Conservation (phyloP, 2,888 invertebrate species). For the Belgica antarctica region DNA sequence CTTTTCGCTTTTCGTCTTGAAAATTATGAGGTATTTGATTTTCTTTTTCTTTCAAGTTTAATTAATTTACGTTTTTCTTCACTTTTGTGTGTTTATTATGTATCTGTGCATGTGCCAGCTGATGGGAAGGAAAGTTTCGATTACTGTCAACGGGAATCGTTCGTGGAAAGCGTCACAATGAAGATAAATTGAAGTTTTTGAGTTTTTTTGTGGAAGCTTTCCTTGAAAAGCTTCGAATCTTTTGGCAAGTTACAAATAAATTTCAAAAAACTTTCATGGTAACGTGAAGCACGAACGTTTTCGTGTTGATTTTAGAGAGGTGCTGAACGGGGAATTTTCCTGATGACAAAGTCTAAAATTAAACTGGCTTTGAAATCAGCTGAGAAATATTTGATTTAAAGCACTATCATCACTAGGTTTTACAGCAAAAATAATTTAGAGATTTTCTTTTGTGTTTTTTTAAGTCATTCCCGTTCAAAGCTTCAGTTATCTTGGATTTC, state of each 20-base stretch:
- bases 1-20: constrained; percentile 23
- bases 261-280: too few species aligned
- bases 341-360: too few species aligned
- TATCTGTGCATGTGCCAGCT: constrained; percentile 1
- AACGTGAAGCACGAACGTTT: too few species aligned
- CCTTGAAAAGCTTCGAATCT: too few species aligned
- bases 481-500: too few species aligned
- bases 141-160: neutral
- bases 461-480: constrained; percentile 34
- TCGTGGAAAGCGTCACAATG: neutral
- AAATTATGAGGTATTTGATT: constrained; percentile 44
- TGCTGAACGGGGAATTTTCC: too few species aligned
- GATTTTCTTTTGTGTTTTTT: constrained; percentile 24
- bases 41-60: constrained; percentile 26
- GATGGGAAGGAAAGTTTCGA: neutral
- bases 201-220: neutral
- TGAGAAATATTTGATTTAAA: too few species aligned
- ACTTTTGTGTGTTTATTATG: neutral
- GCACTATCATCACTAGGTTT: too few species aligned
- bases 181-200: neutral
- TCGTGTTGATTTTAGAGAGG: too few species aligned
- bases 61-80: constrained; percentile 39
- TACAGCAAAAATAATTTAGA: constrained; percentile 40
- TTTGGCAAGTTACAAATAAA: too few species aligned
- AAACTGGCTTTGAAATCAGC: too few species aligned